Conservation (phyloP, 2,113 vertebrate species). For the Eulacestoma nigropectus region DNA sequence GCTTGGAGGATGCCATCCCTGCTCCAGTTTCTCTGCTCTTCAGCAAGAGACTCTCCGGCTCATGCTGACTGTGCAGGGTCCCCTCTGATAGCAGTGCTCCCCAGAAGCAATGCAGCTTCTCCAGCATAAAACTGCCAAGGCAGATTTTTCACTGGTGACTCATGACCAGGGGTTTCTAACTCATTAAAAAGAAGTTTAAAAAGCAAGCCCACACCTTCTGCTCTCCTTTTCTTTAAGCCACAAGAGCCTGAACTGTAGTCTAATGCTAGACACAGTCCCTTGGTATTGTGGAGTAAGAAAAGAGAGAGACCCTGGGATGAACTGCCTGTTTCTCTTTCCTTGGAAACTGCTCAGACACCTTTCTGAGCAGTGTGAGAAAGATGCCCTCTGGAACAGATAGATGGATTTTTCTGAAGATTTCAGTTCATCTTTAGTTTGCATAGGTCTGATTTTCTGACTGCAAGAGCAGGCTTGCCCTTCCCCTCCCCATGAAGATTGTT, state of each 20-base stretch:
- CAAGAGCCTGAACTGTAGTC: not conserved
- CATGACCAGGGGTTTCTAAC: not conserved
- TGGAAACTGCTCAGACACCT: not conserved
- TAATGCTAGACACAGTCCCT: not conserved
- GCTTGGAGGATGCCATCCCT: not conserved
- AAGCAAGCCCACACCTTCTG: not conserved
- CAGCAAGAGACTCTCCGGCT: not conserved
- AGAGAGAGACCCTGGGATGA: not conserved
- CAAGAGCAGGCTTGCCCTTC: not conserved
- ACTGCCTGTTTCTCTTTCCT: not conserved
- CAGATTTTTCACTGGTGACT: not conserved
- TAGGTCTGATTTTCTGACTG: not conserved
- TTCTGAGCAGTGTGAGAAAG: not conserved
- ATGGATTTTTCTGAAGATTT: not conserved
- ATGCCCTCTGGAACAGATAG: not conserved
- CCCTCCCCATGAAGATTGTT: not conserved
- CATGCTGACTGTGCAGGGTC: accelerated
- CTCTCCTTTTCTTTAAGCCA: not conserved
- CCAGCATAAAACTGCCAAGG: not conserved
- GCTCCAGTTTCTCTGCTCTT: not conserved
- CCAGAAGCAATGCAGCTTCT: not conserved
- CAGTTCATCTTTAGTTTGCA: not conserved
- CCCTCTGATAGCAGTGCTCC: not conserved
- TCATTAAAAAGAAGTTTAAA: not conserved
- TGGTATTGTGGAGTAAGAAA: not conserved